phyloP scores from a whole-genome alignment of 2,113 vertebrate genomes.

The Peromyscus californicus region DNA sequence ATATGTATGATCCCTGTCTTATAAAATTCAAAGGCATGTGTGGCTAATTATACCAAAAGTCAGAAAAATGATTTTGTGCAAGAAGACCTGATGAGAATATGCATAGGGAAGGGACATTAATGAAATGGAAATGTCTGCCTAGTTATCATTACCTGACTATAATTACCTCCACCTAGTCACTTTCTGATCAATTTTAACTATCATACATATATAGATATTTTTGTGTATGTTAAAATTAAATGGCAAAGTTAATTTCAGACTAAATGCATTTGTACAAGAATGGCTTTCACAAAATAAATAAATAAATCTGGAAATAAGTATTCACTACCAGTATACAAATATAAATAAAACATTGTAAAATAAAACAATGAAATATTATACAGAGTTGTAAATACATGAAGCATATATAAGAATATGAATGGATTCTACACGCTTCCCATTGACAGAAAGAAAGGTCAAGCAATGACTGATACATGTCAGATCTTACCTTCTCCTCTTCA shows the following conservation, averaged over 20 bases:
- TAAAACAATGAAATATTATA: background rate
- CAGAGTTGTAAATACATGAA: background rate
- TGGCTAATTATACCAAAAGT: background rate
- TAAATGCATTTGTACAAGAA: background rate
- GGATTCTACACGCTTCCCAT: background rate
- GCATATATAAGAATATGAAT: background rate
- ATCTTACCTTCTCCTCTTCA: slow-evolving; percentile 62
- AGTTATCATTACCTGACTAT: background rate
- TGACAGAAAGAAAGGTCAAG: background rate
- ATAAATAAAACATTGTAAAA: background rate
- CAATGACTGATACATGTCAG: background rate
- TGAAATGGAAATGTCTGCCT: no score
- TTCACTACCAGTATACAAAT: background rate
- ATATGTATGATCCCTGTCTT: background rate
- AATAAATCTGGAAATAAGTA: background rate
- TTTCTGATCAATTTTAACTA: background rate
- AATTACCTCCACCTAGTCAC: accelerated
- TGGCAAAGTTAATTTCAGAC: background rate
- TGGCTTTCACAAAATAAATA: background rate
- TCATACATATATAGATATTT: background rate
- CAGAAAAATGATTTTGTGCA: background rate
- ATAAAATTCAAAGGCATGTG: background rate
- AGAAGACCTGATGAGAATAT: background rate
- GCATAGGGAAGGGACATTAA: accelerated
- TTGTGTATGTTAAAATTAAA: background rate